Evolutionary conservation across 2,888 invertebrate genomes (phyloP), one percentile per base, ranked within the genome.

Genomic region (Parnassius smintheus): DNA sequence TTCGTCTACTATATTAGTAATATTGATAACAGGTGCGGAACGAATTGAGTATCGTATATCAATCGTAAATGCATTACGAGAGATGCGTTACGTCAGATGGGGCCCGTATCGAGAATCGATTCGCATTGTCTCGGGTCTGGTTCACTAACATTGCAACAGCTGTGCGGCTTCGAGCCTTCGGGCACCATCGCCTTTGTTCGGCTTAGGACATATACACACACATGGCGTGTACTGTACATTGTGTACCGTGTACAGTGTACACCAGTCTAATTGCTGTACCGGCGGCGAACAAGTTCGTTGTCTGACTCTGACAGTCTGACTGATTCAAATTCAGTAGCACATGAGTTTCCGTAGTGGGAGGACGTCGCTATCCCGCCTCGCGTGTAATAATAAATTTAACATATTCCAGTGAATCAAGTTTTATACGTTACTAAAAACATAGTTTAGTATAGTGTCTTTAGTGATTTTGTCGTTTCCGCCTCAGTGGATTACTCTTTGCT

Each of bases 141-240:
- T 82, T 82, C 83, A 85, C 82, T 88, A 88, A 89, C 86, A 89
- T 81, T 80, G 82, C 49, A 90, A 91, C 90, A 91, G 90, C 90
- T 91, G 90, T 86, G 76, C 67, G 64, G 72, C 69, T 74, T 86
- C 84, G 84, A 80, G 72, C 68, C 69, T 74, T 86, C 84, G 84
- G 80, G 72, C 68, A 65, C 55, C 66, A 66, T 80, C 82, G 87
- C 70, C 84, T 86, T 85, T 86, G 86, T 86, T 85, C 87, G 83
- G 69, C 67, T 72, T 66, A 68, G 68, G 68, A 59, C 64, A 65
- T 69, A 74, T 71, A 76, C 66, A 66, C 68, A 74, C 71, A 76
- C 67, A 66, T 67, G 70, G 70, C 46, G 72, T 48, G 18, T 48
- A 73, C 69, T 25, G 2, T 25, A 25, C 4, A 18, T 18, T 18